These are phyloP conservation scores for Melieria picta DNA, from an alignment of 2,888 invertebrate species.

Conservation along the genomic window DNA sequence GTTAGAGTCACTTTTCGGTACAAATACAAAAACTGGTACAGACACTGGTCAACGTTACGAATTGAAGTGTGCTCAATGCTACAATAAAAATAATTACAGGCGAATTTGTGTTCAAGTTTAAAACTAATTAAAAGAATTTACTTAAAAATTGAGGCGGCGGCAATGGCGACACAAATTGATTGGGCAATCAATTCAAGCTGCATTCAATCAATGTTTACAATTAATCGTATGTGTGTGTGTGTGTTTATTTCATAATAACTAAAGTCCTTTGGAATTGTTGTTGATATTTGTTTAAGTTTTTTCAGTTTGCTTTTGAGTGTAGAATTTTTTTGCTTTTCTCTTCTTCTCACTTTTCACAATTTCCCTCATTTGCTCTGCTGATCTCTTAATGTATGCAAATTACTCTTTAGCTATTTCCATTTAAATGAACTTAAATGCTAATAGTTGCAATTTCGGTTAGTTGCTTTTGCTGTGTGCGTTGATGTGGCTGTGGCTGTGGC, in stretches of 20 bases:
- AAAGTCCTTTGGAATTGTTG: conserved; percentile 62
- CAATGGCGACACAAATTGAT: no score
- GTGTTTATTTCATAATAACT: conserved; percentile 47
- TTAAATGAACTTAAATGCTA: conserved; percentile 26
- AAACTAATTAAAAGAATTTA: no score
- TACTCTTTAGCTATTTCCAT: conserved; percentile 14
- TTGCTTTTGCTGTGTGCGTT: not conserved
- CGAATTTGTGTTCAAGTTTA: no score
- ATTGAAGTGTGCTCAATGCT: no score
- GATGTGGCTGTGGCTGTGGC: conserved; percentile 10
- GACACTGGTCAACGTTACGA: no score
- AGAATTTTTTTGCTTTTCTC: conserved; percentile 28
- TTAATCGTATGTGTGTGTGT: conserved; percentile 2
- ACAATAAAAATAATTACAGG: no score
- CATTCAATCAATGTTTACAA: not conserved
- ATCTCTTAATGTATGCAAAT: conserved; percentile 18
- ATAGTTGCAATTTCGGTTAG: conserved; percentile 20
- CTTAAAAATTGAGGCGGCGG: no score
- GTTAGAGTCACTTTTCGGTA: no score
- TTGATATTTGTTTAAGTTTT: conserved; percentile 50
- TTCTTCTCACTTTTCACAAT: conserved; percentile 27
- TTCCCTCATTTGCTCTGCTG: conserved; percentile 15
- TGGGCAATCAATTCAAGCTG: no score
- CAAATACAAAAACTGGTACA: no score
- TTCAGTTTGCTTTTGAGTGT: conserved; percentile 36